Base-by-base conservation (phyloP, 2,888 invertebrate genomes). In the Entomobrya proxima region DNA sequence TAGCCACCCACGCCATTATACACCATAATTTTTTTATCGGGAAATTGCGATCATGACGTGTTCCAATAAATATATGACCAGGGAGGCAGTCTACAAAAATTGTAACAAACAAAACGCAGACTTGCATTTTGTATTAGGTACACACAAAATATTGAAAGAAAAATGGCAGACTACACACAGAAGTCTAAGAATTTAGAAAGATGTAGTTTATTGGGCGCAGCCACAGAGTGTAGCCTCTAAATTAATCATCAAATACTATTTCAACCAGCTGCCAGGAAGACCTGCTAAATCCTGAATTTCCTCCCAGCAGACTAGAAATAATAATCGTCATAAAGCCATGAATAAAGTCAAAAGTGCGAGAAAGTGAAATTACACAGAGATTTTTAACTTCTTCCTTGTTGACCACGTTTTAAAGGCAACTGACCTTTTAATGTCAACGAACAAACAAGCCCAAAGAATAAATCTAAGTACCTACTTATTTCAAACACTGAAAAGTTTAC, bases 391-490 rank as follows among this genome's bases (percentile, higher is more conserved):
- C 40, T 44, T 44, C n/a, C n/a, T 69, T 44, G n/a, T 27, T n/a
- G 52, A 21, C 1, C 37, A 11, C 21, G 55, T 15, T 27, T 55
- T 52, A 82, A 50, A 82, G 82, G 82, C 75, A 75, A 82, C 64
- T 76, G 82, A 82, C 75, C 82, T 82, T 58, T 82, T 82, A 64
- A 82, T 82, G 82, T 75, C 64, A 82, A 74, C 44, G 81, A 24
- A 72, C 74, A 81, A 44, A 18, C 24, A 37, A 18, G 69, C n/a
- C n/a, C 6, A 50, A 78, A 37, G 15, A 44, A 61, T 30, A 58
- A 27, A 58, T 58, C 24, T 58, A n/a, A n/a, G n/a, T n/a, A n/a
- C n/a, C n/a, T n/a, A n/a, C n/a, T n/a, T n/a, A n/a, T n/a, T n/a
- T n/a, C n/a, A n/a, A n/a, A n/a, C n/a, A n/a, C n/a, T n/a, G n/a